phyloP scores from a whole-genome alignment of 2,888 invertebrate species.

The Autographa pulchrina region DNA sequence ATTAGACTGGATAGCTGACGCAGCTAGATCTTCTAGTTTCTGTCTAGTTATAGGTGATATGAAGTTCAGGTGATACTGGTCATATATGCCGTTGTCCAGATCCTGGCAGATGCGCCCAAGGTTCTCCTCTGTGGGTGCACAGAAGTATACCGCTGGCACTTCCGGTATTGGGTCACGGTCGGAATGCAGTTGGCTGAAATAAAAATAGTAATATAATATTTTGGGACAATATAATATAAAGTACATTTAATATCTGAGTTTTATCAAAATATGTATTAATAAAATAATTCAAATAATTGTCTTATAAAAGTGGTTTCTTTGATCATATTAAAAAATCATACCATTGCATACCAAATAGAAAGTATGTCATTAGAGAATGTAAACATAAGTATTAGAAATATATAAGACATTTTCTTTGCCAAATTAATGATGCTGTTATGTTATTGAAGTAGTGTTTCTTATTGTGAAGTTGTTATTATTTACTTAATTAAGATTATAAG shows the following conservation, averaged over 20 bases:
- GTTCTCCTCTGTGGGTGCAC: conserved; percentile 98
- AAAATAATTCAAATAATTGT: no score
- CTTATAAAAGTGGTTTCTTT: no score
- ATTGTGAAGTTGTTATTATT: neutral
- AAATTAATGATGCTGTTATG: no score
- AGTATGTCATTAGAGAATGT: no score
- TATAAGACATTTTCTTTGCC: no score
- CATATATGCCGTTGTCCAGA: conserved; percentile 96
- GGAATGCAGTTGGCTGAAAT: conserved; percentile 94
- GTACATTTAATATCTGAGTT: neutral
- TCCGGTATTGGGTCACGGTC: conserved; percentile 98
- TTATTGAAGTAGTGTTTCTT: neutral
- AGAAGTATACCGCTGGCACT: conserved; percentile 99
- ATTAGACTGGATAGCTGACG: conserved; percentile 96
- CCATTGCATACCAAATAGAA: no score
- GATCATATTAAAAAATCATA: no score
- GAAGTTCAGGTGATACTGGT: conserved; percentile 98
- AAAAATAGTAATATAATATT: no score
- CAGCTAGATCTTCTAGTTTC: conserved; percentile 98
- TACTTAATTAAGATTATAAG: neutral
- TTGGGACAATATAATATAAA: no score
- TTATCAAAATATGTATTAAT: no score
- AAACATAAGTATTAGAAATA: no score
- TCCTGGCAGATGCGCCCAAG: conserved; percentile 97
- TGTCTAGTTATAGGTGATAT: conserved; percentile 98